These are phyloP conservation scores for Oscheius onirici DNA, from an alignment of 2,888 invertebrate species.

Conservation along the genomic window DNA sequence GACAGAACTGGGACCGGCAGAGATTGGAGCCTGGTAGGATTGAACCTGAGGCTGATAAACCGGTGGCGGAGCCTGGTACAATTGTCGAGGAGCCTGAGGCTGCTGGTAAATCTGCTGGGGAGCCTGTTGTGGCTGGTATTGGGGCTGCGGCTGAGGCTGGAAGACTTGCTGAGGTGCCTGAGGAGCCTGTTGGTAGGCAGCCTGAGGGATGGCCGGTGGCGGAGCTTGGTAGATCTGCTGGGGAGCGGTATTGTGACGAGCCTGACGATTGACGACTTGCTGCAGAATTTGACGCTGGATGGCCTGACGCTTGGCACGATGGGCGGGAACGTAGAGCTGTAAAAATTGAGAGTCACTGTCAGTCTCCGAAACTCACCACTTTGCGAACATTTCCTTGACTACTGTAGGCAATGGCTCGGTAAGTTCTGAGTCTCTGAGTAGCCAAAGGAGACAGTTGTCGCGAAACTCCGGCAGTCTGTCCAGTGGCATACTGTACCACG, in stretches of 20 bases:
- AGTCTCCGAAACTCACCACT: not conserved
- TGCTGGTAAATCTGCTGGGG: too few relatives aligned
- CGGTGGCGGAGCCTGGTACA: constrained; percentile 5
- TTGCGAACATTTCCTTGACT: constrained; percentile 1
- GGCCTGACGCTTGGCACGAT: constrained; percentile 32
- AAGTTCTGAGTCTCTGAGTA: constrained; percentile 6
- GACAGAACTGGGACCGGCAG: not conserved
- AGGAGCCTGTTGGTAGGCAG: constrained; percentile 11
- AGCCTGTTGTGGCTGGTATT: too few relatives aligned
- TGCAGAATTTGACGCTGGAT: constrained; percentile 23
- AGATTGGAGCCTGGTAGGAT: not conserved
- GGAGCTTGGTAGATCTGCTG: constrained; percentile 18
- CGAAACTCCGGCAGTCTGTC: constrained; percentile 32
- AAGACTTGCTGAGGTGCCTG: constrained; percentile 12
- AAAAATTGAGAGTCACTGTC: not conserved
- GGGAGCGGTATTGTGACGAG: constrained; percentile 6
- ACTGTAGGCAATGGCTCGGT: constrained; percentile 15
- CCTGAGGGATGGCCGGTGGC: not conserved
- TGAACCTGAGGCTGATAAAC: not conserved
- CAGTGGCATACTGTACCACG: constrained; percentile 32
- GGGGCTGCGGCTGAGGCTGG: not conserved
- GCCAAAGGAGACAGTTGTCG: constrained; percentile 33
- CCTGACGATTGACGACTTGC: constrained; percentile 22
- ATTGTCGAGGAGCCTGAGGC: constrained; percentile 5
- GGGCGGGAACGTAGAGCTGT: constrained; percentile 31